Percentiles rank a stretch among this genome's conserved stretches.
These are phyloP conservation scores for Torymus tubicola DNA, from an alignment of 2,888 invertebrate species.

Conservation along the genomic window DNA sequence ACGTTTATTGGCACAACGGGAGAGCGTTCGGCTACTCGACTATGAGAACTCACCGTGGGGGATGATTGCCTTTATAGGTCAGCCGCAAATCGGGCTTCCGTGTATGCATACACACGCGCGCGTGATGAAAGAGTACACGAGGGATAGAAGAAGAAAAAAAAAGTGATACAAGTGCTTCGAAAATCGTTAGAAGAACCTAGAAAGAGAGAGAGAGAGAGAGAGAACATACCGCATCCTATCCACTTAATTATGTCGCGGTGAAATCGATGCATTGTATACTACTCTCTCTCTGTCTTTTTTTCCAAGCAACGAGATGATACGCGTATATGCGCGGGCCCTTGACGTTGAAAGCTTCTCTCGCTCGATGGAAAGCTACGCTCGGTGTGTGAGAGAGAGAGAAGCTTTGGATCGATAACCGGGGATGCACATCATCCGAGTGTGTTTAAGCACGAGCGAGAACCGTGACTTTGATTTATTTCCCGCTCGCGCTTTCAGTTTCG, in stretches of 20 bases:
- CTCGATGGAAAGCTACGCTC: neutral
- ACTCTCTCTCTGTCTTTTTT: too few relatives aligned
- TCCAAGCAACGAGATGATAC: too few relatives aligned
- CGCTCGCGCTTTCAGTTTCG: constrained; percentile 14
- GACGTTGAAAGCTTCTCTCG: constrained; percentile 42
- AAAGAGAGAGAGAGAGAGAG: too few relatives aligned
- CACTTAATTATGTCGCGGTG: constrained; percentile 56
- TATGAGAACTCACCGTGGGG: constrained; percentile 5
- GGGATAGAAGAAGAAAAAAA: neutral
- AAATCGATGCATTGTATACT: constrained; percentile 55
- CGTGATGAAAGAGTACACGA: neutral
- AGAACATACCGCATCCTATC: constrained; percentile 28
- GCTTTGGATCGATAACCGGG: constrained; percentile 4
- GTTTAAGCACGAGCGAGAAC: constrained; percentile 29
- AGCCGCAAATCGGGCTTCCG: constrained; percentile 69
- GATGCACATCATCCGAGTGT: constrained; percentile 15
- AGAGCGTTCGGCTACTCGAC: neutral
- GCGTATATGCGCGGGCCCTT: constrained; percentile 58
- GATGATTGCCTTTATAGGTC: constrained; percentile 66
- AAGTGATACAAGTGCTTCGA: constrained; percentile 68
- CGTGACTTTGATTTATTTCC: constrained; percentile 60
- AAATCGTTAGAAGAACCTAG: constrained; percentile 68
- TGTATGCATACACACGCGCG: constrained; percentile 59
- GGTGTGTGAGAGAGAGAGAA: neutral
- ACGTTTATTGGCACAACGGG: constrained; percentile 2